Evolutionary conservation across 2,888 invertebrate species (phyloP).

Genomic region (Encarsia formosa): DNA sequence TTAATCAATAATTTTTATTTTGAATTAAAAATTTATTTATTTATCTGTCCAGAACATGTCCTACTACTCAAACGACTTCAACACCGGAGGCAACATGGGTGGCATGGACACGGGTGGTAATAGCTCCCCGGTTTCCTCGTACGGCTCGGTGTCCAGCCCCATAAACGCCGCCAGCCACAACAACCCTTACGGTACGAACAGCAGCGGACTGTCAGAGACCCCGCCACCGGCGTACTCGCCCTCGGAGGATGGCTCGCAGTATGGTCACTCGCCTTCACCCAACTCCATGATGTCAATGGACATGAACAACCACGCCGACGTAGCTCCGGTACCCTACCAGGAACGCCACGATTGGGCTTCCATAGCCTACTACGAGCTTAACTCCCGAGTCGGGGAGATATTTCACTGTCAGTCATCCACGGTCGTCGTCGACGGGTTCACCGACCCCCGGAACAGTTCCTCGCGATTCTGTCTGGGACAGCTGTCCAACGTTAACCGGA

Average conservation of each 20-base stretch:
- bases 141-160: slow-evolving; percentile 60
- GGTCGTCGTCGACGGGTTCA: slow-evolving; percentile 97
- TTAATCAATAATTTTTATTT: no score
- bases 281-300: slow-evolving; percentile 54
- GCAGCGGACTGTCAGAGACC: slow-evolving; percentile 69
- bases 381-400: slow-evolving; percentile 95
- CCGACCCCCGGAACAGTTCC: slow-evolving; percentile 94
- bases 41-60: slow-evolving; percentile 84
- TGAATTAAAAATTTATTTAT: no score
- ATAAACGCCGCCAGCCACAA: slow-evolving; percentile 57
- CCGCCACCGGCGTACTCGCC: slow-evolving; percentile 94
- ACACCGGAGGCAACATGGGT: slow-evolving; percentile 39
- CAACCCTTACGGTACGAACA: slow-evolving; percentile 68
- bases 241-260: slow-evolving; percentile 71
- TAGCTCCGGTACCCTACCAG: slow-evolving; percentile 83
- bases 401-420: slow-evolving; percentile 89
- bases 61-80: slow-evolving; percentile 79
- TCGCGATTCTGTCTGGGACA: slow-evolving; percentile 97
- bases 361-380: slow-evolving; percentile 98
- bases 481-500: slow-evolving; percentile 96
- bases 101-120: slow-evolving; percentile 43
- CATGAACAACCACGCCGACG: slow-evolving; percentile 60
- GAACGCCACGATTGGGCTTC: slow-evolving; percentile 97
- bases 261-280: slow-evolving; percentile 55
- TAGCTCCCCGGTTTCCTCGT: slow-evolving; percentile 58